Evolutionary conservation across 2,113 vertebrate species (phyloP).

Genomic region (Xerus inauris): DNA sequence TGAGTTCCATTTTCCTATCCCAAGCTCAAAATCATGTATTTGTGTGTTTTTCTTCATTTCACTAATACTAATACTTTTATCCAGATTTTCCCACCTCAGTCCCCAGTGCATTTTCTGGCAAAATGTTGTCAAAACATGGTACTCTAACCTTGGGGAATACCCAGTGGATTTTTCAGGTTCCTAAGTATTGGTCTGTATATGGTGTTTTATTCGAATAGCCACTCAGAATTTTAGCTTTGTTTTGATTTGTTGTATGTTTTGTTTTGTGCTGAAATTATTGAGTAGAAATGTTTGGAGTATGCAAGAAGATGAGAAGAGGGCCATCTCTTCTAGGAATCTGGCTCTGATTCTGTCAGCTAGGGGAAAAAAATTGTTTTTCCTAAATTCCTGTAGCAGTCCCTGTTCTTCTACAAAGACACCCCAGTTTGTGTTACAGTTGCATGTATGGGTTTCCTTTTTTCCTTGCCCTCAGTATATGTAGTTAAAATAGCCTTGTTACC

Average conservation of each 20-base stretch:
- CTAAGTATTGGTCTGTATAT: neutral
- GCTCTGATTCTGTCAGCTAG: neutral
- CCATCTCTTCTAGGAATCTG: neutral
- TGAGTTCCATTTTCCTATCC: neutral
- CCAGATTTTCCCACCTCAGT: neutral
- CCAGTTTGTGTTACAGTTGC: neutral
- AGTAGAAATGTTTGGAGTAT: neutral
- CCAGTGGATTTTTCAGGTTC: neutral
- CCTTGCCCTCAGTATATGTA: neutral
- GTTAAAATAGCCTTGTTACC: neutral
- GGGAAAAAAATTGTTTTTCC: neutral
- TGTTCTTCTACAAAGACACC: neutral
- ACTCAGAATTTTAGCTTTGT: neutral
- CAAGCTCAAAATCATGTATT: neutral
- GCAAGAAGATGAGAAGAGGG: neutral
- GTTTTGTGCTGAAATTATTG: neutral
- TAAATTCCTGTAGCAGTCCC: neutral
- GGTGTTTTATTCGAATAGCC: neutral
- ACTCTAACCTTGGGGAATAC: neutral
- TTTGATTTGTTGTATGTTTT: neutral
- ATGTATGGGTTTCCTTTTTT: neutral
- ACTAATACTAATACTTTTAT: neutral
- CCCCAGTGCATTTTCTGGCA: neutral
- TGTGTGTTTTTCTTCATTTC: neutral
- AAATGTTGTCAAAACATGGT: neutral